Percentiles rank a stretch among this genome's conserved stretches.
Conservation (phyloP, 2,113 vertebrate species). For the Albula goreensis region DNA sequence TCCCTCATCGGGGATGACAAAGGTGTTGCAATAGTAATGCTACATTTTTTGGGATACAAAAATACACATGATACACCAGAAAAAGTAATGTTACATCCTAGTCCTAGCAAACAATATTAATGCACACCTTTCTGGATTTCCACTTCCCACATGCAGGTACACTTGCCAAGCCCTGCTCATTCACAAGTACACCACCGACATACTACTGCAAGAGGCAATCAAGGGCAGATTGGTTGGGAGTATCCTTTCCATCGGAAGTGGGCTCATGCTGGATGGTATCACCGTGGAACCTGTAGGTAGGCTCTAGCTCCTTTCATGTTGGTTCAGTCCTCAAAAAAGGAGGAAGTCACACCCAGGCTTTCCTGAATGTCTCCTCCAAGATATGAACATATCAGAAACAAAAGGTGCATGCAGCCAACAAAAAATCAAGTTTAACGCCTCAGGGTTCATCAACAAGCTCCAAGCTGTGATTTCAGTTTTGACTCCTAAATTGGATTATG, state of each 20-base stretch:
- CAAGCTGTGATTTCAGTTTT: neutral
- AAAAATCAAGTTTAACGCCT: too few relatives aligned
- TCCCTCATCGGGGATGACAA: too few relatives aligned
- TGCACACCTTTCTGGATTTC: neutral
- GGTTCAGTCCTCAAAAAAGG: neutral
- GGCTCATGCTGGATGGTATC: slow-evolving; percentile 60
- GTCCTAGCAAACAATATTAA: neutral
- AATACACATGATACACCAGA: too few relatives aligned
- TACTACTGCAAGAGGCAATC: slow-evolving; percentile 70
- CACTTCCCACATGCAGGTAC: slow-evolving; percentile 63
- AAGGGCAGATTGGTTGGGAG: slow-evolving; percentile 62
- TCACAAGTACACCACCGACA: slow-evolving; percentile 72
- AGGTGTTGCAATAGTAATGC: too few relatives aligned
- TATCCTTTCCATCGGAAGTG: slow-evolving; percentile 55
- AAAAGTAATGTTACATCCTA: too few relatives aligned
- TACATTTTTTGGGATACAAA: too few relatives aligned
- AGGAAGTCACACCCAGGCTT: neutral
- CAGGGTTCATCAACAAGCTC: too few relatives aligned
- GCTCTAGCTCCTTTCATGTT: slow-evolving; percentile 34
- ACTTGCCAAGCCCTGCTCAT: slow-evolving; percentile 78
- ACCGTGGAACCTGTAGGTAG: slow-evolving; percentile 74
- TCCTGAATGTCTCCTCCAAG: neutral
- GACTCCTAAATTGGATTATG: neutral
- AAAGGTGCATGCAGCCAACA: neutral
- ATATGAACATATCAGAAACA: neutral